Percentiles rank a stretch among this genome's conserved stretches.
phyloP scores from a whole-genome alignment of 2,113 vertebrate species.

The Semnornis frantzii region DNA sequence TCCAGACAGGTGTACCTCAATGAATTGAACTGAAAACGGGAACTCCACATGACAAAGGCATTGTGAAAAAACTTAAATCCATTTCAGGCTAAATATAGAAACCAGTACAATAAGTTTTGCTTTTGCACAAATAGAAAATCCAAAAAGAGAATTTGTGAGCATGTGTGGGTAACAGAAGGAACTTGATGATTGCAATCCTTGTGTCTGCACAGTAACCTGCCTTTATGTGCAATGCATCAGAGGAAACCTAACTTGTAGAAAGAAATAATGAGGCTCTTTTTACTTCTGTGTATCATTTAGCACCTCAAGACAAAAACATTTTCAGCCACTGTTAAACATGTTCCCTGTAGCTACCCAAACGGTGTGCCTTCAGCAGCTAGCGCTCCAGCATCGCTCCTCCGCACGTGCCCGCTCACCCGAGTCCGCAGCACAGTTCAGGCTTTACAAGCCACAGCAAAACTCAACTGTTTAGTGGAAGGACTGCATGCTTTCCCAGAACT shows the following conservation, averaged over 20 bases:
- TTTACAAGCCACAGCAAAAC: neutral
- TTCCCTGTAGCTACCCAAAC: neutral
- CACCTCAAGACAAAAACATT: neutral
- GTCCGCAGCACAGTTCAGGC: neutral
- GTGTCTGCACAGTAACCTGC: neutral
- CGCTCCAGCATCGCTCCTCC: neutral
- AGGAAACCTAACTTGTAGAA: neutral
- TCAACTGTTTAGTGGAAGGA: neutral
- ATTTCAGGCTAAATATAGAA: neutral
- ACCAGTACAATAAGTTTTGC: neutral
- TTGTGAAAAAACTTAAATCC: neutral
- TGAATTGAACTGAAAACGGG: neutral
- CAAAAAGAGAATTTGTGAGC: neutral
- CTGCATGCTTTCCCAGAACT: neutral
- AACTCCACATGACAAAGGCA: neutral
- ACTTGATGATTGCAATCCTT: neutral
- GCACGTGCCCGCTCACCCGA: neutral
- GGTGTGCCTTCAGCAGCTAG: neutral
- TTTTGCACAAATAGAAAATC: neutral
- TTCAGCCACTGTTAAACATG: neutral
- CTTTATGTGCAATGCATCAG: neutral
- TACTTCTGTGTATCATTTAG: neutral
- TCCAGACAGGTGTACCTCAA: neutral
- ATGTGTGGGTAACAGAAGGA: neutral
- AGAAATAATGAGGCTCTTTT: slow-evolving; percentile 3